Evolutionary conservation across 2,888 invertebrate genomes (phyloP).

Genomic region (Melitaea athalia): DNA sequence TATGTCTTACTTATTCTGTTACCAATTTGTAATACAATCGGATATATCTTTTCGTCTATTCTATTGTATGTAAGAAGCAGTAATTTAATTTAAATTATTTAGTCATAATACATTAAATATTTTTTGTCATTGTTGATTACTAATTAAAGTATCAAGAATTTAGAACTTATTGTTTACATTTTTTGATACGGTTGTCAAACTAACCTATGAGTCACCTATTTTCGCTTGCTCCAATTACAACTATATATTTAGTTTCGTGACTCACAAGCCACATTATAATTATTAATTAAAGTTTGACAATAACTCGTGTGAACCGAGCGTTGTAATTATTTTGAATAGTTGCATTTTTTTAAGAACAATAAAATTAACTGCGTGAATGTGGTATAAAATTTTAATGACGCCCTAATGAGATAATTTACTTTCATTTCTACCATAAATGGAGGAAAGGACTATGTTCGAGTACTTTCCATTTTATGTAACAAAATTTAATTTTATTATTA

Average conservation of each 20-base stretch:
- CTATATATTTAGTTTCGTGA: background rate
- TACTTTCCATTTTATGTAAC: background rate
- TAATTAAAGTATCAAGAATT: too few relatives aligned
- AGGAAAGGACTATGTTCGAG: background rate
- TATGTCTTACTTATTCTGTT: too few relatives aligned
- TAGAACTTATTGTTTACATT: too few relatives aligned
- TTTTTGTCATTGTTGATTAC: too few relatives aligned
- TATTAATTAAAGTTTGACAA: constrained; percentile 8
- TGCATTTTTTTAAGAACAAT: constrained; percentile 24
- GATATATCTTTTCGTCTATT: too few relatives aligned
- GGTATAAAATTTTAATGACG: constrained; percentile 23
- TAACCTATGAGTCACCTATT: too few relatives aligned
- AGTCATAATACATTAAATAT: too few relatives aligned
- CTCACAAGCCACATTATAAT: background rate
- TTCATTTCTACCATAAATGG: constrained; percentile 21
- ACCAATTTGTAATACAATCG: too few relatives aligned
- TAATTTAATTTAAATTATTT: too few relatives aligned
- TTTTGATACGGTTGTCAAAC: too few relatives aligned
- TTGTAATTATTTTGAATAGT: constrained; percentile 10
- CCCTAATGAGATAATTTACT: constrained; percentile 30
- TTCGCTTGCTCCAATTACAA: too few relatives aligned
- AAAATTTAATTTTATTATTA: background rate
- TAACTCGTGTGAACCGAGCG: constrained; percentile 14
- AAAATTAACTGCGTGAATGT: constrained; percentile 20
- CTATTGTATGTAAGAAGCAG: too few relatives aligned